A percentile compares a stretch with the other conserved stretches of the same genome.
These are phyloP conservation scores for Epinotia brunnichana DNA, from an alignment of 2,888 invertebrate genomes.

Conservation along the genomic window DNA sequence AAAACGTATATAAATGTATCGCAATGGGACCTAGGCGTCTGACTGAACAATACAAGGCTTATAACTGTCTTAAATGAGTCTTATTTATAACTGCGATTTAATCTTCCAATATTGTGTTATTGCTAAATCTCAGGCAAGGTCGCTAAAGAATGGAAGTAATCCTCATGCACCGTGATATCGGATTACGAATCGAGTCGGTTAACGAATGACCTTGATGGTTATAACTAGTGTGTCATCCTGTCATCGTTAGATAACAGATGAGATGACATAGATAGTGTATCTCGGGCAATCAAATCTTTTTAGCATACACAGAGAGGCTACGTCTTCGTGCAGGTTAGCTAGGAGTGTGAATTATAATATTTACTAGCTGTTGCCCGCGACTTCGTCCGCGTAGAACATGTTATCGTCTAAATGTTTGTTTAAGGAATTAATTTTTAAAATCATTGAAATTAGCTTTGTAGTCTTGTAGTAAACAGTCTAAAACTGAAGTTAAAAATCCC, in stretches of 20 bases:
- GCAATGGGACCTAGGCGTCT: conserved; percentile 7
- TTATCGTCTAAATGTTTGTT: too few relatives aligned
- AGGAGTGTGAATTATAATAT: background rate
- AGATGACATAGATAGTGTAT: conserved; percentile 15
- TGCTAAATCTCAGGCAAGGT: conserved; percentile 29
- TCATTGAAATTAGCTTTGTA: too few relatives aligned
- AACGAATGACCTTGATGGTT: conserved; percentile 27
- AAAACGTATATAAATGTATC: conserved; percentile 10
- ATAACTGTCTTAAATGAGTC: conserved; percentile 17
- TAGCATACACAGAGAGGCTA: conserved; percentile 8
- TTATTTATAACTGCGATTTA: conserved; percentile 22
- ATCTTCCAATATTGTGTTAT: conserved; percentile 19
- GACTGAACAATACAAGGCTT: conserved; percentile 16
- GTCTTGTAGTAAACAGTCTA: too few relatives aligned
- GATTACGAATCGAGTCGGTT: conserved; percentile 32
- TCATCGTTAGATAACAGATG: conserved; percentile 35
- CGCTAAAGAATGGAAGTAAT: conserved; percentile 24
- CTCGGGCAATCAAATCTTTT: conserved; percentile 3
- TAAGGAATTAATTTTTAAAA: too few relatives aligned
- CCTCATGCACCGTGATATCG: conserved; percentile 20
- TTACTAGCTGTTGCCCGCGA: too few relatives aligned
- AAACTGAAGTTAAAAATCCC: too few relatives aligned
- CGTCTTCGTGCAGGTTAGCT: too few relatives aligned
- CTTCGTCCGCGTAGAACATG: too few relatives aligned
- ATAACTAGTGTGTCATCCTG: conserved; percentile 39